Percentiles rank a stretch among this genome's conserved stretches.
phyloP scores from a whole-genome alignment of 2,113 vertebrate genomes.

The Gavialis gangeticus region DNA sequence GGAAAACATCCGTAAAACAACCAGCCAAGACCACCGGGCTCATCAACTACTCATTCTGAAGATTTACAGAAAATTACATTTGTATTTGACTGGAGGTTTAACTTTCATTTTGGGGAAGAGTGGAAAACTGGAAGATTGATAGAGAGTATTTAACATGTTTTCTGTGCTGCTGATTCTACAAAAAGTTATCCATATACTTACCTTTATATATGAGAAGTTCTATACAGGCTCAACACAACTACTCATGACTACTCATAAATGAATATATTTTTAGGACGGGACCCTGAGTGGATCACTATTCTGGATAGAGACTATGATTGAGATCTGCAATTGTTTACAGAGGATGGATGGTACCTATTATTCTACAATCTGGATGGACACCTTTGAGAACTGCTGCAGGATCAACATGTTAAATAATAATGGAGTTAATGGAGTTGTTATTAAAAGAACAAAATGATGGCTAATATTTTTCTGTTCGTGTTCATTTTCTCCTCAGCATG shows the following conservation, averaged over 20 bases:
- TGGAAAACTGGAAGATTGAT: not conserved
- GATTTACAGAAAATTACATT: not conserved
- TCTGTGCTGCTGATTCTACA: not conserved
- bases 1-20: not conserved
- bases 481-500: not conserved
- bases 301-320: no score
- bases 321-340: no score
- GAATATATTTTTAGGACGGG: not conserved
- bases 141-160: not conserved
- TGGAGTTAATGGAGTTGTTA: not conserved
- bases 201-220: not conserved
- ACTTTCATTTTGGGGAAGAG: constrained; percentile 14
- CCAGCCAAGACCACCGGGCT: not conserved
- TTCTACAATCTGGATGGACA: not conserved
- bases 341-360: no score
- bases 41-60: constrained; percentile 14
- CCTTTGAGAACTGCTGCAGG: not conserved
- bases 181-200: not conserved
- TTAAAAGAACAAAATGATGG: not conserved
- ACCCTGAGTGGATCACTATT: not conserved
- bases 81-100: not conserved
- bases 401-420: not conserved
- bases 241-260: not conserved
- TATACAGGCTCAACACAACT: not conserved
- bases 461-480: not conserved